Base-by-base conservation (phyloP, 2,113 vertebrate genomes). In the Clupea harengus region DNA sequence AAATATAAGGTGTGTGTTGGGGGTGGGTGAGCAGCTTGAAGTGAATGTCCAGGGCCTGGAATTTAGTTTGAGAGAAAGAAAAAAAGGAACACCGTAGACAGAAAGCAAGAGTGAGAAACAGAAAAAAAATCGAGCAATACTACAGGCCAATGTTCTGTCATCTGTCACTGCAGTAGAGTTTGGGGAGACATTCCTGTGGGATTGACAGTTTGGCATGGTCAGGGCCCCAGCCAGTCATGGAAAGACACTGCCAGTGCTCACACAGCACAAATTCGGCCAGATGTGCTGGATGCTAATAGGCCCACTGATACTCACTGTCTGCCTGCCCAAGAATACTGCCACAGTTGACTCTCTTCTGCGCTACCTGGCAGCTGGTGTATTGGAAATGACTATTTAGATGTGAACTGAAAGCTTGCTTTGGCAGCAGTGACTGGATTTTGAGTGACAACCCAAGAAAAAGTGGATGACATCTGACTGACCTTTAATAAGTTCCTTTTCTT, bases 91-190 rank as follows among this genome's bases (percentile, higher is more conserved):
- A 82, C 87, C 78, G 44, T 45, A 67, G 67, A 82, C 46, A 88
- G 86, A 91, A 85, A 88, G 78, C 75, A 8, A 72, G 82, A 88
- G 57, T 80, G 83, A 85, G 82, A 88, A 54, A 80, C 46, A 85
- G 22, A 67, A 49, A n/a, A 28, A 11, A 75, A 75, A 88, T 39
- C 39, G 86, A 50, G 81, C 83, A 85, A 84, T 11, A 81, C 85
- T 84, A 85, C 60, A 45, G 46, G 80, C 84, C 87, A 88, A 83
- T 87, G 92, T 91, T 91, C 89, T 92, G 87, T 90, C 92, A 92
- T 87, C 87, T 78, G 75, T 83, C 85, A 85, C 82, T 85, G 87
- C 86, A 85, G 82, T 85, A 64, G 86, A 88, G 90, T 88, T 88
- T 86, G 85, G 89, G 88, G 89, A 89, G 91, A 93, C 85, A 85